Evolutionary conservation across 2,797 vertebrate species (phyloP).

Genomic region (Calcarius lapponicus): DNA sequence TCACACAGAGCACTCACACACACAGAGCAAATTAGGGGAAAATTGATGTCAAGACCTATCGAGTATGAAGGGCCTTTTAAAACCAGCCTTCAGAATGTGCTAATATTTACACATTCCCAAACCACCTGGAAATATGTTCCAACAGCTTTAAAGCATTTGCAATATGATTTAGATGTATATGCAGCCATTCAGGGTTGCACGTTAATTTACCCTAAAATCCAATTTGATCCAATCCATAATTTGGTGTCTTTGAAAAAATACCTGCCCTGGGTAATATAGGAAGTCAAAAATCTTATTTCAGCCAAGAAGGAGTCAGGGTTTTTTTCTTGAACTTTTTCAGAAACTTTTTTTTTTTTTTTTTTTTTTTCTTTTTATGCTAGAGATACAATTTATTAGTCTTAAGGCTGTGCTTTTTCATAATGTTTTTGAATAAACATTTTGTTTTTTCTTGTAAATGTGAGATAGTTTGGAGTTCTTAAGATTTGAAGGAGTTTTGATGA

Average conservation of each 20-base stretch:
- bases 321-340: background rate
- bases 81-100: constrained; percentile 33
- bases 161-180: constrained; percentile 43
- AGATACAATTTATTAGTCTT: background rate
- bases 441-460: background rate
- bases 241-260: background rate
- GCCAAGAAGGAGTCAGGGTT: background rate
- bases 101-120: constrained; percentile 51
- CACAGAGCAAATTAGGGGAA: constrained; percentile 9
- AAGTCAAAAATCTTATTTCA: background rate
- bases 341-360: background rate
- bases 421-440: background rate
- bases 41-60: constrained; percentile 34
- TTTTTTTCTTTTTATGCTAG: background rate
- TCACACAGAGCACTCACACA: background rate
- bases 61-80: constrained; percentile 52
- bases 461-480: background rate
- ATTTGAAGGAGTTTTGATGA: background rate
- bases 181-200: background rate
- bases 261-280: background rate
- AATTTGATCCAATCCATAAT: background rate
- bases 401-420: background rate
- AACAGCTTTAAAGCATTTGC: constrained; percentile 50
- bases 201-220: constrained; percentile 28
- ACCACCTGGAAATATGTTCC: constrained; percentile 54